Evolutionary conservation across 2,797 vertebrate genomes (phyloP).

Genomic region (Silurus lanzhouensis): DNA sequence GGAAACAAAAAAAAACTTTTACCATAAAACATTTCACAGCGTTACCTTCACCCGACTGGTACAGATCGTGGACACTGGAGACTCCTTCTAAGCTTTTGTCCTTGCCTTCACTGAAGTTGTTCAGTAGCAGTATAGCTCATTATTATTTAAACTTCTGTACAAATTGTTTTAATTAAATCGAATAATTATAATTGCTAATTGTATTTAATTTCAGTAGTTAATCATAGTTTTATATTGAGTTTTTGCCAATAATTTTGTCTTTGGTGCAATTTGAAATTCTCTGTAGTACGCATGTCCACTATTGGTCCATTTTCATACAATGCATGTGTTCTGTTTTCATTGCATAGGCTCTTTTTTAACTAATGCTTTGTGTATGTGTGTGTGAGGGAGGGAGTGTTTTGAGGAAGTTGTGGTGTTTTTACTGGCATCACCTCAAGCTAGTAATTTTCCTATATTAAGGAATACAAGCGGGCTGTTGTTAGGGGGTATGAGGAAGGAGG

Average conservation of each 20-base stretch:
- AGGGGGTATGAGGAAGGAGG: not conserved
- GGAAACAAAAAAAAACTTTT: not conserved
- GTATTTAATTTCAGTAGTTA: not conserved
- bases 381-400: not conserved
- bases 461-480: not conserved
- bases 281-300: not conserved
- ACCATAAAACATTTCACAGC: not conserved
- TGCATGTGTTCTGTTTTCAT: conserved; percentile 18
- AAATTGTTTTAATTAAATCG: no score
- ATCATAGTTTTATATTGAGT: not conserved
- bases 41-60: not conserved
- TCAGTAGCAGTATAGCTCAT: no score
- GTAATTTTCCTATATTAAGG: conserved; percentile 16
- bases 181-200: not conserved
- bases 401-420: conserved; percentile 40
- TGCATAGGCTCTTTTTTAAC: not conserved
- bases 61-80: not conserved
- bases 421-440: conserved; percentile 30
- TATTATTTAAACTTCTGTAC: no score
- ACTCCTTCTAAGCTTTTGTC: not conserved
- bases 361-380: no score
- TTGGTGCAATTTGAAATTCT: not conserved
- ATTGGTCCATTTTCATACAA: not conserved
- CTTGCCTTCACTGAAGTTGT: not conserved
- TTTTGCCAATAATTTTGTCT: not conserved